Conservation (phyloP, 2,888 invertebrate species). For the Agonum fuliginosum region DNA sequence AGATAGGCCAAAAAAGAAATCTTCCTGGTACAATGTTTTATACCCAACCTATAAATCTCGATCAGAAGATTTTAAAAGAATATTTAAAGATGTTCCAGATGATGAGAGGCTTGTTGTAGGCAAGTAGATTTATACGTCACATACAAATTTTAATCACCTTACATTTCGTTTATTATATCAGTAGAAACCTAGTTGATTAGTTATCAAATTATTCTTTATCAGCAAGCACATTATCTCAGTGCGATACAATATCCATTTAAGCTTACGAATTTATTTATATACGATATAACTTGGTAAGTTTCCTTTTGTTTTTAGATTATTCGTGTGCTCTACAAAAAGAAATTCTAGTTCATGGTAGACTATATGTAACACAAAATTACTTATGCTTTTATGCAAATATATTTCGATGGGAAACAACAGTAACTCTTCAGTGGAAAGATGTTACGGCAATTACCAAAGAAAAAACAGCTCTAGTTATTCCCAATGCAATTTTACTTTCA, state of each 20-base stretch:
- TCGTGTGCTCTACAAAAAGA: conserved; percentile 98
- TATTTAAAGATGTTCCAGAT: conserved; percentile 93
- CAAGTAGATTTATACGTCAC: conserved; percentile 72
- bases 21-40: conserved; percentile 89
- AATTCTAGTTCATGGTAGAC: conserved; percentile 94
- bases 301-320: conserved; percentile 82
- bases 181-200: conserved; percentile 21
- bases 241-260: not conserved
- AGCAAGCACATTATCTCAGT: conserved; percentile 9
- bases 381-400: conserved; percentile 98
- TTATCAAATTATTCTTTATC: conserved; percentile 32
- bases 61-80: conserved; percentile 92
- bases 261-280: not conserved
- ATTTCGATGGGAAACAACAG: conserved; percentile 95
- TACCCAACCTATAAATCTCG: conserved; percentile 96
- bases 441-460: conserved; percentile 96
- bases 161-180: conserved; percentile 5
- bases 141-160: not conserved
- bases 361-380: conserved; percentile 96
- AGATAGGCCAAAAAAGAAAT: conserved; percentile 82
- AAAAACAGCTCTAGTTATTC: conserved; percentile 94
- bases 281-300: not conserved
- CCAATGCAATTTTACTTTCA: conserved; percentile 94
- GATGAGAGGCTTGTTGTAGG: conserved; percentile 95
- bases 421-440: conserved; percentile 91